These are phyloP conservation scores for Eolophus roseicapilla DNA, from an alignment of 2,113 vertebrate genomes.

Conservation along the genomic window DNA sequence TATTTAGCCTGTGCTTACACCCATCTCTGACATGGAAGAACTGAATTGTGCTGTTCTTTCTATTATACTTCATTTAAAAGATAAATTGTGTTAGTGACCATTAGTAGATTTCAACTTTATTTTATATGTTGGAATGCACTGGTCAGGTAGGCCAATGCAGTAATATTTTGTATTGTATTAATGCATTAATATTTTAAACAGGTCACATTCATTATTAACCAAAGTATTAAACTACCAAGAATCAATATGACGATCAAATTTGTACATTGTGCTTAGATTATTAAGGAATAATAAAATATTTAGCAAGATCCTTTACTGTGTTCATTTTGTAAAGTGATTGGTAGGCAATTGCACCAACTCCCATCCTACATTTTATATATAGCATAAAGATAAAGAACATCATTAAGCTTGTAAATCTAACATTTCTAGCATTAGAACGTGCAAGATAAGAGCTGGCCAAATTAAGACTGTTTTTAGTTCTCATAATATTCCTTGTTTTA, in stretches of 20 bases:
- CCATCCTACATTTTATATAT: background rate
- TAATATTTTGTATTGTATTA: constrained; percentile 5
- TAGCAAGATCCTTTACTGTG: background rate
- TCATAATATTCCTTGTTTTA: background rate
- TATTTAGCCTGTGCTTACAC: background rate
- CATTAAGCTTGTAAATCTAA: background rate
- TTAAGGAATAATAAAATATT: constrained; percentile 56
- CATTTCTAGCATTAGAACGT: background rate
- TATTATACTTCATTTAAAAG: background rate
- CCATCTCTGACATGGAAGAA: background rate
- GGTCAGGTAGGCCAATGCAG: constrained; percentile 28
- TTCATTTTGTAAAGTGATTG: background rate
- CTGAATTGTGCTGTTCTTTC: background rate
- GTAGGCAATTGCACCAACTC: background rate
- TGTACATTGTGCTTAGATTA: constrained; percentile 25
- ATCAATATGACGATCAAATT: constrained; percentile 58
- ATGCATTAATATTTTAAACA: constrained; percentile 45
- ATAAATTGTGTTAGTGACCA: constrained; percentile 16
- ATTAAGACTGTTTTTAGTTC: background rate
- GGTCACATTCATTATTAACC: constrained; percentile 64
- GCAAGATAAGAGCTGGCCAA: background rate
- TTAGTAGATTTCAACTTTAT: constrained; percentile 33
- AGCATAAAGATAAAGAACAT: background rate
- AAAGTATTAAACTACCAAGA: constrained; percentile 27
- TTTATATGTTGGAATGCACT: background rate